Conservation (phyloP, 2,888 invertebrate species). For the Strigamia transsilvanica region DNA sequence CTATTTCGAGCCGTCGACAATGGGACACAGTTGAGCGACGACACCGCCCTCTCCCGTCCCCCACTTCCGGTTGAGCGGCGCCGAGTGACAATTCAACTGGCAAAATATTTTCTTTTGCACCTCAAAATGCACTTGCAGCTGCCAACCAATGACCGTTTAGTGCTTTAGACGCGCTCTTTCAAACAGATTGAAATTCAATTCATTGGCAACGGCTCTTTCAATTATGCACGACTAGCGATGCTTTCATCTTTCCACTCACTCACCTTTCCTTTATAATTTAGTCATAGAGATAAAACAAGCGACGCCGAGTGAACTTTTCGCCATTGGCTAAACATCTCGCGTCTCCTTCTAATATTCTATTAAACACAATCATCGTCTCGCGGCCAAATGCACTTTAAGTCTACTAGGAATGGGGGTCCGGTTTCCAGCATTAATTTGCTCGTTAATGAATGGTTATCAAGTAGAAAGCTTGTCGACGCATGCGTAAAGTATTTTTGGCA, state of each 20-base stretch:
- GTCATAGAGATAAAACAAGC: background rate
- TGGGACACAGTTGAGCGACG: background rate
- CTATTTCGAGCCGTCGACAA: background rate
- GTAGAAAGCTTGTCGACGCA: background rate
- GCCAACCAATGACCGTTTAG: background rate
- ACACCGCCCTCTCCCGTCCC: background rate
- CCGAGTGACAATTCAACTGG: background rate
- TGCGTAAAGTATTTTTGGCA: background rate
- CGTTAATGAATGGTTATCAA: background rate
- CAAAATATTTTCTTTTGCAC: constrained; percentile 19
- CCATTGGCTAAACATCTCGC: constrained; percentile 2
- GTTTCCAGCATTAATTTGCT: background rate
- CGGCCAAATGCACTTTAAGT: background rate
- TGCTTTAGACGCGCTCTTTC: too few relatives aligned
- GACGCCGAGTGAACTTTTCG: constrained; percentile 11
- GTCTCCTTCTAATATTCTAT: constrained; percentile 6
- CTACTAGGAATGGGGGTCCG: background rate
- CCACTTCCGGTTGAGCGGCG: background rate
- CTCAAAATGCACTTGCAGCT: background rate
- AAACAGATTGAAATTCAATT: background rate
- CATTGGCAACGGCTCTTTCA: background rate
- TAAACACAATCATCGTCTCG: background rate
- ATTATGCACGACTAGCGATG: background rate
- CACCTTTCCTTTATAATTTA: constrained; percentile 39
- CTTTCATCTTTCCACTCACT: constrained; percentile 12